phyloP scores from a whole-genome alignment of 2,113 vertebrate species.

The Odobenus rosmarus region DNA sequence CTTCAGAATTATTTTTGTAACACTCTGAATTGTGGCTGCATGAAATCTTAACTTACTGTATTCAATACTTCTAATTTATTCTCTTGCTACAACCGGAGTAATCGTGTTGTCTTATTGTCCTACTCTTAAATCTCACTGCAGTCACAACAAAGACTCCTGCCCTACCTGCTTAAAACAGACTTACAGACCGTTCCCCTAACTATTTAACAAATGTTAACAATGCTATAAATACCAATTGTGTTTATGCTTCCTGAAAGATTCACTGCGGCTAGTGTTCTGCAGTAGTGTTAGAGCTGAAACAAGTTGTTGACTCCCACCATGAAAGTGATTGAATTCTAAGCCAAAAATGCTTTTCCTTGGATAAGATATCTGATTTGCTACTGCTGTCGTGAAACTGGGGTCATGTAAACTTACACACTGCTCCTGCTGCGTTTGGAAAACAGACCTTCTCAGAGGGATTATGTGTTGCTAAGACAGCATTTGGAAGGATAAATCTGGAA shows the following conservation, averaged over 20 bases:
- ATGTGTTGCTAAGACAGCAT: conserved; percentile 79
- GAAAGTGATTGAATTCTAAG: conserved; percentile 82
- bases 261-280: conserved; percentile 83
- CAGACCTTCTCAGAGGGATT: conserved; percentile 78
- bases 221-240: conserved; percentile 87
- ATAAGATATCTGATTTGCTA: conserved; percentile 89
- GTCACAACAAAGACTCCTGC: conserved; percentile 76
- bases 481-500: conserved; percentile 80
- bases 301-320: conserved; percentile 85
- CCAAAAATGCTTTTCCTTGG: conserved; percentile 87
- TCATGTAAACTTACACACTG: conserved; percentile 87
- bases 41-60: conserved; percentile 59
- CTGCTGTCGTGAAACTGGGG: conserved; percentile 84
- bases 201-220: conserved; percentile 88
- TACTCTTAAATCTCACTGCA: conserved; percentile 71
- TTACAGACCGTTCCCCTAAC: conserved; percentile 76
- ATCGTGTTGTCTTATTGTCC: conserved; percentile 65
- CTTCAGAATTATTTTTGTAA: conserved; percentile 69
- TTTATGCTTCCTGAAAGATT: conserved; percentile 88
- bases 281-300: conserved; percentile 81
- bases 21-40: conserved; percentile 57
- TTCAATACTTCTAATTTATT: conserved; percentile 74
- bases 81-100: conserved; percentile 52
- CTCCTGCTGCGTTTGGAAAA: conserved; percentile 80
- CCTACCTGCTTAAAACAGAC: conserved; percentile 81